phyloP scores from a whole-genome alignment of 2,888 invertebrate genomes.

The Chrysolina haemoptera region DNA sequence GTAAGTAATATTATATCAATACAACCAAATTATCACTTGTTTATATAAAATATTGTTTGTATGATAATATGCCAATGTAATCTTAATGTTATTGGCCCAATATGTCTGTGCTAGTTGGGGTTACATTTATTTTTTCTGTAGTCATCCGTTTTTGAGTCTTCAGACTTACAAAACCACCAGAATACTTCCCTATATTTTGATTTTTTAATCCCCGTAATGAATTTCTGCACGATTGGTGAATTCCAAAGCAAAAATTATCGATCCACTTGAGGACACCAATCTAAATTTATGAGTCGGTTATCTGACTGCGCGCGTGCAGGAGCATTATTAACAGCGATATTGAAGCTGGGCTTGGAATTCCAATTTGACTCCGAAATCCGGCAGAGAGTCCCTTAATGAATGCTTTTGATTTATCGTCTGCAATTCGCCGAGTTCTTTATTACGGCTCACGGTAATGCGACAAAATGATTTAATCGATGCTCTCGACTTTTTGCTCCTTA shows the following conservation, averaged over 20 bases:
- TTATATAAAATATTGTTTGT: too few species aligned
- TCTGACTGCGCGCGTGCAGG: conserved; percentile 58
- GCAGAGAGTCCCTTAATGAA: conserved; percentile 67
- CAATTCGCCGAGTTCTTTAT: conserved; percentile 67
- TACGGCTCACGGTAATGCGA: conserved; percentile 58
- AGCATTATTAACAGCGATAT: conserved; percentile 67
- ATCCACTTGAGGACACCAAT: conserved; percentile 36
- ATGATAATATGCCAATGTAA: too few species aligned
- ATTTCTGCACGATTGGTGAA: neutral
- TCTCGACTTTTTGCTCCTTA: neutral
- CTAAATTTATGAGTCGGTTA: conserved; percentile 50
- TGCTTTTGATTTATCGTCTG: conserved; percentile 68
- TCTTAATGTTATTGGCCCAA: too few species aligned
- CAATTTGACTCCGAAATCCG: conserved; percentile 69
- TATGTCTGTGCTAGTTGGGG: too few species aligned
- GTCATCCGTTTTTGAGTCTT: too few species aligned
- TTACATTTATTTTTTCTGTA: too few species aligned
- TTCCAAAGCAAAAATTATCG: conserved; percentile 18
- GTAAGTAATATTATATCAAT: too few species aligned
- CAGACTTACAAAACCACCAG: neutral
- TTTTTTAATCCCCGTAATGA: neutral
- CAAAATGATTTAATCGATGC: conserved; percentile 57
- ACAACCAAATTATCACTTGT: too few species aligned
- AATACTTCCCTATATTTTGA: neutral
- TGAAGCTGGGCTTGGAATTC: conserved; percentile 67